phyloP scores from a whole-genome alignment of 1,140 invertebrate species.

The Heliconius hewitsoni region DNA sequence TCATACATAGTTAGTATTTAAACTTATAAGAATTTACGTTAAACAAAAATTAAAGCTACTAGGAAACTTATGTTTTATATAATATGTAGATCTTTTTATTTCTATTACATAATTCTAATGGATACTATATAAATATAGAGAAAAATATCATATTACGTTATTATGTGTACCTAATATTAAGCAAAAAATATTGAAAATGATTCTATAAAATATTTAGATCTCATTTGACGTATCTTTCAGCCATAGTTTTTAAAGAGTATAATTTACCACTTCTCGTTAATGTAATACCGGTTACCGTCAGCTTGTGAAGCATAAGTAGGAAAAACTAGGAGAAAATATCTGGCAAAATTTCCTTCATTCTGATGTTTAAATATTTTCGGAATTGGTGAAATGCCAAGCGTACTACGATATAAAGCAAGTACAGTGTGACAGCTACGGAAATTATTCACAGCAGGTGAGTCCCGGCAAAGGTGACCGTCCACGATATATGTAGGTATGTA shows the following conservation, averaged over 20 bases:
- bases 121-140: too few species aligned
- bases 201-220: neutral
- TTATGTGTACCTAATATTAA: too few species aligned
- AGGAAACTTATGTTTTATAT: too few species aligned
- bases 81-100: too few species aligned
- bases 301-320: conserved; percentile 8
- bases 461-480: conserved; percentile 3
- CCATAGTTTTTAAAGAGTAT: neutral
- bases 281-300: neutral
- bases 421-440: conserved; percentile 5
- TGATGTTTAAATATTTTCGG: neutral
- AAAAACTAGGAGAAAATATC: neutral
- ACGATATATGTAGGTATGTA: neutral
- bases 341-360: neutral
- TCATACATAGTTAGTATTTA: neutral
- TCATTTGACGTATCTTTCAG: conserved; percentile 1
- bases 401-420: conserved; percentile 7
- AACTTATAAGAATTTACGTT: too few species aligned
- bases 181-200: neutral
- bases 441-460: conserved; percentile 6
- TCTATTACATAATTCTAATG: too few species aligned
- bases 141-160: too few species aligned
- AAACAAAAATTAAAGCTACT: neutral
- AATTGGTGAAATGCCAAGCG: conserved; percentile 10
- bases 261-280: neutral